These are phyloP conservation scores for Regulus satrapa DNA, from an alignment of 2,113 vertebrate genomes.

Conservation along the genomic window DNA sequence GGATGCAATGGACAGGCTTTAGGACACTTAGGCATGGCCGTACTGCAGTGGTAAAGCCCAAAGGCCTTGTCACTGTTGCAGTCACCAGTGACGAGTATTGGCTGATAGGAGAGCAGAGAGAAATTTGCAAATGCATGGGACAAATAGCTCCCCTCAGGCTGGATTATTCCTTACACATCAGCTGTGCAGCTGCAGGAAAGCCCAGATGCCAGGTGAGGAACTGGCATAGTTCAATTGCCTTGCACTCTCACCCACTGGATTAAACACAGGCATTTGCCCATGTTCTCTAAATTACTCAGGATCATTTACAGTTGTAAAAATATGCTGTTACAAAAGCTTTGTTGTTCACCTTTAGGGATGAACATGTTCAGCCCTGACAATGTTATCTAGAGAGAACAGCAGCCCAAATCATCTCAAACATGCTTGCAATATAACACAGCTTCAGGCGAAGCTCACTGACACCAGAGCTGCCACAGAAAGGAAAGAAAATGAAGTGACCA, in stretches of 20 bases:
- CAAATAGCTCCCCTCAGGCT: not conserved
- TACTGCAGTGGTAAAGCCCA: not conserved
- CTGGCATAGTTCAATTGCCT: not conserved
- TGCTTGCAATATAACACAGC: not conserved
- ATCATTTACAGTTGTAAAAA: conserved; percentile 39
- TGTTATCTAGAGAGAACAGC: conserved; percentile 59
- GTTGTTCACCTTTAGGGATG: conserved; percentile 9
- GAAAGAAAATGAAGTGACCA: not conserved
- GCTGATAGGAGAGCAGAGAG: not conserved
- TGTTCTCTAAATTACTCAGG: conserved; percentile 14
- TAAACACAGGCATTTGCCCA: not conserved
- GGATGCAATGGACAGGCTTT: not conserved
- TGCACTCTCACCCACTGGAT: not conserved
- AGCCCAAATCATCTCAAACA: not conserved
- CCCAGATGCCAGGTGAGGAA: not conserved
- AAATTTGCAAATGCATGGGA: not conserved
- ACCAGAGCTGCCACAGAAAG: not conserved
- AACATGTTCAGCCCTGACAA: conserved; percentile 26
- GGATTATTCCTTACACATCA: not conserved
- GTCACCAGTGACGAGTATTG: accelerated
- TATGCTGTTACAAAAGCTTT: conserved; percentile 11
- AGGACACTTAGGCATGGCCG: not conserved
- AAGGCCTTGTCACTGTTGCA: not conserved
- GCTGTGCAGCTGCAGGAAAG: not conserved
- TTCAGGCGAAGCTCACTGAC: not conserved